phyloP scores from a whole-genome alignment of 1,140 invertebrate genomes.

The Anastatus disparis region DNA sequence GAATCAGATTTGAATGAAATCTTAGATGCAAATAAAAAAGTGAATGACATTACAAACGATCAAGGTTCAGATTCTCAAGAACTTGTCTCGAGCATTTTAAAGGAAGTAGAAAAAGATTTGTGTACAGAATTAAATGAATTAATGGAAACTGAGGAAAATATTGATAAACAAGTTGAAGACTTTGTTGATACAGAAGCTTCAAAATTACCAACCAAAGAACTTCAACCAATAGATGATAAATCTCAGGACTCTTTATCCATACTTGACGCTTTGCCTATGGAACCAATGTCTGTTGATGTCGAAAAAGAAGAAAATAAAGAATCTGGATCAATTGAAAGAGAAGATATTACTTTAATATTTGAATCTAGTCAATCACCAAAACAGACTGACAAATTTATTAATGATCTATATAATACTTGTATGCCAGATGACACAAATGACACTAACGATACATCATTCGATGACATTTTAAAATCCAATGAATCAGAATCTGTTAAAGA shows the following conservation, averaged over 20 bases:
- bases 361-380: constrained; percentile 16
- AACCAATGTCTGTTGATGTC: constrained; percentile 2
- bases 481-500: not conserved
- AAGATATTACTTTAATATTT: constrained; percentile 5
- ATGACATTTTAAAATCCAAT: not conserved
- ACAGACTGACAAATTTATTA: constrained; percentile 30
- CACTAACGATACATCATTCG: not conserved
- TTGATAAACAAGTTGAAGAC: not conserved
- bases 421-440: not conserved
- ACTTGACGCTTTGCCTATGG: not conserved
- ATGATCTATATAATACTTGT: constrained; percentile 20
- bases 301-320: constrained; percentile 4
- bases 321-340: constrained; percentile 9
- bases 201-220: constrained; percentile 23
- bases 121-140: constrained; percentile 36
- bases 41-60: not conserved
- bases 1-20: not conserved
- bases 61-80: not conserved
- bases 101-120: constrained; percentile 29
- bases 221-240: constrained; percentile 32
- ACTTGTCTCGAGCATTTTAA: not conserved
- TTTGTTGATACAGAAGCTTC: constrained; percentile 7
- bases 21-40: not conserved
- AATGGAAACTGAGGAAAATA: constrained; percentile 22
- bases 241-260: not conserved